phyloP scores from a whole-genome alignment of 2,888 invertebrate genomes.

The Parthenolecanium corni region DNA sequence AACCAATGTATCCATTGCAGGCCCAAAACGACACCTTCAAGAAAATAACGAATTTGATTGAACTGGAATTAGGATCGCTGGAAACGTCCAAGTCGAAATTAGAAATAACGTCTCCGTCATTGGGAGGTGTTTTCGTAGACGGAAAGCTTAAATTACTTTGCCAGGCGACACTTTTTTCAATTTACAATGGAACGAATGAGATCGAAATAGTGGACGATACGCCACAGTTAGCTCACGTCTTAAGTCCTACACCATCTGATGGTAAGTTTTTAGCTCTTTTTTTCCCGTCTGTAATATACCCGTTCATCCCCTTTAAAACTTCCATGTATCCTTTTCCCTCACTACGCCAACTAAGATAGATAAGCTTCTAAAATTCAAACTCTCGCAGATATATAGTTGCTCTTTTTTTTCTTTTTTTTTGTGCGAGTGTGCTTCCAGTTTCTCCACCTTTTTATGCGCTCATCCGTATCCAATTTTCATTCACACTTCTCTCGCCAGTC shows the following conservation, averaged over 20 bases:
- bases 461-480: no score
- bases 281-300: neutral
- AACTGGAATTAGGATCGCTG: slow-evolving; percentile 16
- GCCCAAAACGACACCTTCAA: neutral
- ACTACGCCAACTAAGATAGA: no score
- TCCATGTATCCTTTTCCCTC: no score
- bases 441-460: no score
- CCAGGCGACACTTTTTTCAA: slow-evolving; percentile 35
- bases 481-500: no score
- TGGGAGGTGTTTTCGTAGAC: slow-evolving; percentile 32
- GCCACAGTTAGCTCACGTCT: slow-evolving; percentile 36
- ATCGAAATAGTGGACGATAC: slow-evolving; percentile 35
- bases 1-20: no score
- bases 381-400: no score
- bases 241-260: slow-evolving; percentile 40
- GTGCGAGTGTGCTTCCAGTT: no score
- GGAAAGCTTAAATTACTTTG: slow-evolving; percentile 35
- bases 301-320: no score
- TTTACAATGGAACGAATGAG: slow-evolving; percentile 35
- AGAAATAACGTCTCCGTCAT: slow-evolving; percentile 32
- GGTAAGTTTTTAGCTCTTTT: slow-evolving; percentile 31
- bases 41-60: neutral
- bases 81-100: slow-evolving; percentile 28
- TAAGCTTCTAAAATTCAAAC: no score
- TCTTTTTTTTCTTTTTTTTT: no score